Evolutionary conservation across 1,140 invertebrate genomes (phyloP).

Genomic region (Gryllus bimaculatus): DNA sequence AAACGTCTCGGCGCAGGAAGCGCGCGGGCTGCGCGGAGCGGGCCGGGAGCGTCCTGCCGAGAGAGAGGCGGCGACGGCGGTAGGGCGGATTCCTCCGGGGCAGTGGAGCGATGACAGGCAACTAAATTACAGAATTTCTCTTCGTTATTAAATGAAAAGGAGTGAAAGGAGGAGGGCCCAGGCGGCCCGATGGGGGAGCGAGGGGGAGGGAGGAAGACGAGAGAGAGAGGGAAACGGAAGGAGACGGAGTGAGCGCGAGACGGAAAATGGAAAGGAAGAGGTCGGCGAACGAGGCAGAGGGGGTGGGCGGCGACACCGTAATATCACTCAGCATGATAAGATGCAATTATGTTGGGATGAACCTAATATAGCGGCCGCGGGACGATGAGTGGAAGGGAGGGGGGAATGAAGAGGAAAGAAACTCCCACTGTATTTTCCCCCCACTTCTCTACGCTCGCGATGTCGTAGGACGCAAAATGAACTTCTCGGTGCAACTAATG

Average conservation of each 20-base stretch:
- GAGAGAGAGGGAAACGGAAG: not conserved
- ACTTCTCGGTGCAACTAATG: no score
- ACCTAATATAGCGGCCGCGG: not conserved
- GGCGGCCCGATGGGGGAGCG: no score
- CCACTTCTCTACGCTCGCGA: no score
- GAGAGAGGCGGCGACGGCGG: not conserved
- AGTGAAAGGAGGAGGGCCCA: not conserved
- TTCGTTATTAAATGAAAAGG: constrained; percentile 1
- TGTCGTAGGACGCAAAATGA: no score
- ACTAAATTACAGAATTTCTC: constrained; percentile 2
- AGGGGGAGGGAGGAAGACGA: not conserved
- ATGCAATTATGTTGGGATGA: not conserved
- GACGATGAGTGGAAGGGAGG: no score
- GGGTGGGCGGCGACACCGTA: not conserved
- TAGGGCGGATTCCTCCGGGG: not conserved
- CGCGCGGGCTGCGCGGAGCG: no score
- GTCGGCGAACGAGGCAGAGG: not conserved
- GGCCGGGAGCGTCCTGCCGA: no score
- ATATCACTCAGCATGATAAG: not conserved
- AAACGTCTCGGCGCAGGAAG: no score
- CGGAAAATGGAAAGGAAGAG: not conserved
- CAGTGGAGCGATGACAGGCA: not conserved
- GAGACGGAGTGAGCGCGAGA: not conserved
- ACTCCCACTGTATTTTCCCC: no score
- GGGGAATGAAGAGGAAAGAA: no score